phyloP scores from a whole-genome alignment of 1,140 invertebrate species.

The Listronotus bonariensis region DNA sequence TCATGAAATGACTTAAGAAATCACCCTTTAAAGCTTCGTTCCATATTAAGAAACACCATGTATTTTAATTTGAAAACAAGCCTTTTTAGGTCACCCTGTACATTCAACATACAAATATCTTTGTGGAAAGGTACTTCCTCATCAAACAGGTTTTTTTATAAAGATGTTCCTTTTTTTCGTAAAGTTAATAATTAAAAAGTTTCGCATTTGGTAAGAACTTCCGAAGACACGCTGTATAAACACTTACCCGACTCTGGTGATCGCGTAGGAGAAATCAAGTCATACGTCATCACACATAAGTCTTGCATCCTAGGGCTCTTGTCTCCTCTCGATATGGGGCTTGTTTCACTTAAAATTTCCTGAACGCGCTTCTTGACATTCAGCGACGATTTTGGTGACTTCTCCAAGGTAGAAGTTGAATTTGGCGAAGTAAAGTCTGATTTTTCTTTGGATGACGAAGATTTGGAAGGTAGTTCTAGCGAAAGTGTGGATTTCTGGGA shows the following conservation, averaged over 20 bases:
- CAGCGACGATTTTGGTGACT: neutral
- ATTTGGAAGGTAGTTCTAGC: neutral
- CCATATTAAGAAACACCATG: too few species aligned
- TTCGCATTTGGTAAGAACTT: too few species aligned
- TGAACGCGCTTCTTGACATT: slow-evolving; percentile 50
- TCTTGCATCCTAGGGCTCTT: slow-evolving; percentile 50
- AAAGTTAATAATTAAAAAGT: too few species aligned
- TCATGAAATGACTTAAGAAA: too few species aligned
- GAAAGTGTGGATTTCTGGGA: neutral
- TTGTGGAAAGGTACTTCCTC: too few species aligned
- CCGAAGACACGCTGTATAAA: neutral
- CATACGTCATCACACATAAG: slow-evolving; percentile 51
- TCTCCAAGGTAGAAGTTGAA: neutral
- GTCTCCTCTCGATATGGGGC: slow-evolving; percentile 38
- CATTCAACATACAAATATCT: too few species aligned
- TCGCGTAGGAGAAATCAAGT: slow-evolving; percentile 44
- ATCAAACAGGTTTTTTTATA: too few species aligned
- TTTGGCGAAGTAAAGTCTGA: neutral
- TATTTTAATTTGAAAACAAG: too few species aligned
- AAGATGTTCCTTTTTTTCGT: too few species aligned
- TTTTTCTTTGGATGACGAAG: neutral
- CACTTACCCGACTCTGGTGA: slow-evolving; percentile 47
- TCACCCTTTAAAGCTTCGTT: too few species aligned
- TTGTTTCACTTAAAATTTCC: slow-evolving; percentile 49
- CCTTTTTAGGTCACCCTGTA: too few species aligned